Evolutionary conservation across 2,888 invertebrate species (phyloP).

Genomic region (Orchesella flavescens): DNA sequence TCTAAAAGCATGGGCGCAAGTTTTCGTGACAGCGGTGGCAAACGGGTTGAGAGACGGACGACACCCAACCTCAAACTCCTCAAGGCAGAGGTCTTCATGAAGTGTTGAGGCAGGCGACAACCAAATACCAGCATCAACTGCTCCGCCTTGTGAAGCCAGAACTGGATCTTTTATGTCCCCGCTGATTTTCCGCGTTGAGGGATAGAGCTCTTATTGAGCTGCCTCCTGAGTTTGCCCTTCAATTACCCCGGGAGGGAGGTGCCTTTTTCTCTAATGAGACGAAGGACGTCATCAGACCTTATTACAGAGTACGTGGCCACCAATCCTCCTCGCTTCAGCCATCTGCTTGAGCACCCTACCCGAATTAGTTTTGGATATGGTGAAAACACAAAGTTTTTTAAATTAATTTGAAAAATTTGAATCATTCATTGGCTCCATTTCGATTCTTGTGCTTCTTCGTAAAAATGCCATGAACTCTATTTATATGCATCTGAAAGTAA

Average conservation of each 20-base stretch:
- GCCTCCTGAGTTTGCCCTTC: slow-evolving; percentile 94
- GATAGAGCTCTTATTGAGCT: slow-evolving; percentile 95
- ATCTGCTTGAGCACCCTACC: slow-evolving; percentile 78
- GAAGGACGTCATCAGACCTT: slow-evolving; percentile 91
- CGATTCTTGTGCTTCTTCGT: too few species aligned
- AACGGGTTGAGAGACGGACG: slow-evolving; percentile 41
- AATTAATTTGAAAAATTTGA: too few species aligned
- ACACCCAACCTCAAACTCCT: too few species aligned
- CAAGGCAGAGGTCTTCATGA: slow-evolving; percentile 10
- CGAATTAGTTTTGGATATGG: too few species aligned
- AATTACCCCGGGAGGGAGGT: slow-evolving; percentile 95
- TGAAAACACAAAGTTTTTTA: too few species aligned
- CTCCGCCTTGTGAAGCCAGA: slow-evolving; percentile 95
- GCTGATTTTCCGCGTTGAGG: slow-evolving; percentile 95
- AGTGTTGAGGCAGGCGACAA: slow-evolving; percentile 24
- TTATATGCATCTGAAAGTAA: too few species aligned
- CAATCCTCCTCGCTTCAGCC: slow-evolving; percentile 93
- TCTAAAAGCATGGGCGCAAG: slow-evolving; percentile 94
- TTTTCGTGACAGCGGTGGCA: slow-evolving; percentile 69
- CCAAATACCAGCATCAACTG: slow-evolving; percentile 76
- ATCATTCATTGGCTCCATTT: too few species aligned
- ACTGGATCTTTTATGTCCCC: slow-evolving; percentile 89
- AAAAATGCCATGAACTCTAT: too few species aligned
- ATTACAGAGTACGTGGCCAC: slow-evolving; percentile 95
- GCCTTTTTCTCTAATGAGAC: slow-evolving; percentile 98